These are phyloP conservation scores for Drosophila anomelani DNA, from an alignment of 2,888 invertebrate species.

Conservation along the genomic window DNA sequence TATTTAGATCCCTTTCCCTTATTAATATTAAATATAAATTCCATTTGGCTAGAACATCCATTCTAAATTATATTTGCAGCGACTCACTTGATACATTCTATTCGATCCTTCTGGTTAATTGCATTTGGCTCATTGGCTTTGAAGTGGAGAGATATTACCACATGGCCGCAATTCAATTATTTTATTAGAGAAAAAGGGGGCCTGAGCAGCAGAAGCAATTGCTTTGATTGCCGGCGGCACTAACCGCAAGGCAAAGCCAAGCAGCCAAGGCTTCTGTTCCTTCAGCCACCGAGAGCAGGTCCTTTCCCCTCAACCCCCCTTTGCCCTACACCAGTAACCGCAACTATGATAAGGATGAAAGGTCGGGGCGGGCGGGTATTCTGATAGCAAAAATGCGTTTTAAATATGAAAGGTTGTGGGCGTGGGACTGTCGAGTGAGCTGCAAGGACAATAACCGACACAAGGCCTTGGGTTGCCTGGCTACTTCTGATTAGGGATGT, in stretches of 20 bases:
- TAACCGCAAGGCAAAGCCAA: constrained; percentile 61
- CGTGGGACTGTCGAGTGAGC: constrained; percentile 23
- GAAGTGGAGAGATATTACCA: constrained; percentile 60
- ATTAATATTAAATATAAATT: constrained; percentile 19
- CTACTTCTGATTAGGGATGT: constrained; percentile 8
- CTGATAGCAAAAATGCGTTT: constrained; percentile 66
- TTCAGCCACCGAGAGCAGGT: not conserved
- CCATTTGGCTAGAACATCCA: constrained; percentile 13
- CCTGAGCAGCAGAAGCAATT: constrained; percentile 53
- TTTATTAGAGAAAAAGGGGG: constrained; percentile 59
- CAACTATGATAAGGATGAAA: constrained; percentile 62
- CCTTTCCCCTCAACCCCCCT: not conserved
- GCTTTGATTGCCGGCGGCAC: constrained; percentile 69
- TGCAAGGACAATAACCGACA: constrained; percentile 37
- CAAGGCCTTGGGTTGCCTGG: constrained; percentile 11
- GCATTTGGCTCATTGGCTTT: constrained; percentile 62
- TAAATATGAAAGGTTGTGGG: constrained; percentile 65
- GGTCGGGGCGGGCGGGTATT: constrained; percentile 3
- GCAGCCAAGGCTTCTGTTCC: constrained; percentile 22
- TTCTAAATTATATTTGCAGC: constrained; percentile 29
- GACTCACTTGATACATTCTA: constrained; percentile 23
- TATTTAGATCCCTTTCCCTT: not conserved
- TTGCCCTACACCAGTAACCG: constrained; percentile 41
- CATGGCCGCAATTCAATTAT: constrained; percentile 76
- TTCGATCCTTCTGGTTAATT: constrained; percentile 55